A percentile compares a stretch with the other conserved stretches of the same genome.
These are phyloP conservation scores for Rattus rattus DNA, from an alignment of 2,113 vertebrate species.

Conservation along the genomic window DNA sequence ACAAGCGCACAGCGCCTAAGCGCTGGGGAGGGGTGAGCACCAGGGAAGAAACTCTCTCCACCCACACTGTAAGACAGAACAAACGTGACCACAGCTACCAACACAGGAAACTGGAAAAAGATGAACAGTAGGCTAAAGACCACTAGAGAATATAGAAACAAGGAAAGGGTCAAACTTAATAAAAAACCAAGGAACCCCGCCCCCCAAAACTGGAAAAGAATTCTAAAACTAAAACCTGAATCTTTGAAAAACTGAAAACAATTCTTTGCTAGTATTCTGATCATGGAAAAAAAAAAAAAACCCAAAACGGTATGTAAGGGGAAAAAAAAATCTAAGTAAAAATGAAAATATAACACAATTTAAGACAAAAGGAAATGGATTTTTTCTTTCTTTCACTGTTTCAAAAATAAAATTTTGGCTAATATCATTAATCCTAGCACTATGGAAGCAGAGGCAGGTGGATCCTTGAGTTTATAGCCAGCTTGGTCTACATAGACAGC, in stretches of 20 bases:
- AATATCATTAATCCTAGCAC: too few species aligned
- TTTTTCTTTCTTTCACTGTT: neutral
- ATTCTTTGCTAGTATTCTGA: neutral
- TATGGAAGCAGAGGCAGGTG: too few species aligned
- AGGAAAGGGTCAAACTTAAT: neutral
- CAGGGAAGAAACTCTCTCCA: neutral
- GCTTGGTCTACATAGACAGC: too few species aligned
- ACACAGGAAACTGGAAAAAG: neutral
- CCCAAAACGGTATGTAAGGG: neutral
- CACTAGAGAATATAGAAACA: neutral
- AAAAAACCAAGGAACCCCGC: neutral
- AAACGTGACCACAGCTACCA: neutral
- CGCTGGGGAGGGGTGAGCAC: neutral
- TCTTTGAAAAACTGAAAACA: neutral
- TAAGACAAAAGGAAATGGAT: neutral
- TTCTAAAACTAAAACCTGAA: neutral
- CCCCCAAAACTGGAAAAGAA: neutral
- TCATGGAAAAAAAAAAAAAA: neutral
- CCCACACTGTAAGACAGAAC: neutral
- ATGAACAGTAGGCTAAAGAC: neutral
- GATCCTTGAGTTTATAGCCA: too few species aligned
- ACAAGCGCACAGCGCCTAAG: neutral
- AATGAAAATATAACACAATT: neutral
- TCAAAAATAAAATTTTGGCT: neutral
- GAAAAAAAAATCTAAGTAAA: neutral